phyloP scores from a whole-genome alignment of 2,888 invertebrate genomes.

The Uloborus plumipes region DNA sequence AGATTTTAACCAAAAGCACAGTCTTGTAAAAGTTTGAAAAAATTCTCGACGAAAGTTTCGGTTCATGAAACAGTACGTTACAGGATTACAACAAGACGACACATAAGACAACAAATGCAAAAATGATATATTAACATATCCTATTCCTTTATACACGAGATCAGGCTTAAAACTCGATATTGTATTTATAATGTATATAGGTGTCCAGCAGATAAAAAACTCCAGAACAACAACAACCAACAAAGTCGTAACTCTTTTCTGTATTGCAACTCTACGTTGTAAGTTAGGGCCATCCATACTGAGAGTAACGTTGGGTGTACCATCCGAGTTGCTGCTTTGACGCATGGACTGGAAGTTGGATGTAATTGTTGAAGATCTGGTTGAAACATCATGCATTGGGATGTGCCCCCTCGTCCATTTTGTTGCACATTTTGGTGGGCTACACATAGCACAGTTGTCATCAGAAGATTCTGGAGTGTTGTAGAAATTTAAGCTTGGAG shows the following conservation, averaged over 20 bases:
- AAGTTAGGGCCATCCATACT: conserved; percentile 76
- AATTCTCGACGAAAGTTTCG: conserved; percentile 83
- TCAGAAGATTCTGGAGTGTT: not conserved
- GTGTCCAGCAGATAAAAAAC: conserved; percentile 93
- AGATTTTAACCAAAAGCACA: not conserved
- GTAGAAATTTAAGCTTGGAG: not conserved
- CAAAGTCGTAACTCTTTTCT: conserved; percentile 81
- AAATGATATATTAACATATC: conserved; percentile 80
- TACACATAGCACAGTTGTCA: conserved; percentile 1
- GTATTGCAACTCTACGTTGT: conserved; percentile 80
- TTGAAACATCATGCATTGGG: not conserved
- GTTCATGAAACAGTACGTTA: conserved; percentile 94
- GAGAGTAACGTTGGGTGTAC: not conserved
- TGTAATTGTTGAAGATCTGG: conserved; percentile 3
- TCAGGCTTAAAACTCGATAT: conserved; percentile 81
- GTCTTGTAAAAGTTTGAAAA: conserved; percentile 68
- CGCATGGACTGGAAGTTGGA: not conserved
- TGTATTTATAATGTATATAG: conserved; percentile 84
- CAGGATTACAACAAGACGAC: conserved; percentile 89
- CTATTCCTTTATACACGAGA: conserved; percentile 80
- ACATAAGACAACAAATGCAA: conserved; percentile 85
- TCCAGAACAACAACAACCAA: conserved; percentile 85
- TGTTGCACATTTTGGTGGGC: conserved; percentile 1
- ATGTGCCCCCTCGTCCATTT: not conserved
- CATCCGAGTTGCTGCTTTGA: not conserved